Evolutionary conservation across 2,797 vertebrate genomes (phyloP).

Genomic region (Channallabes apus): DNA sequence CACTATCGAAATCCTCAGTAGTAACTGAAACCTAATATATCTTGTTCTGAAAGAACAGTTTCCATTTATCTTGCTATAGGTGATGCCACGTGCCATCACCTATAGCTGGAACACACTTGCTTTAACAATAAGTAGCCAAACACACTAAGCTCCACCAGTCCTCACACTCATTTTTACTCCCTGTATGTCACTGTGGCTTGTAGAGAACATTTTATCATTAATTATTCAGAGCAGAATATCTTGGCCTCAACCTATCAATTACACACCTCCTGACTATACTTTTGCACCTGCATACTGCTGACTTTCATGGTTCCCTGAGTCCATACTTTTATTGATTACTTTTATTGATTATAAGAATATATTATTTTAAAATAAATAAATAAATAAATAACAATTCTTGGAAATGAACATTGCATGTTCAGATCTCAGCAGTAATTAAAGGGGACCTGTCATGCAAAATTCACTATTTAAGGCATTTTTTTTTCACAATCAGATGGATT

Average conservation of each 20-base stretch:
- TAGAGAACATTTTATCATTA: constrained; percentile 3
- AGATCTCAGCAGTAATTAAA: background rate
- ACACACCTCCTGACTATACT: background rate
- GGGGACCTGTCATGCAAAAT: too few species aligned
- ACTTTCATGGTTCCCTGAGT: too few species aligned
- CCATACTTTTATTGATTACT: too few species aligned
- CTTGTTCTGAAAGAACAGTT: background rate
- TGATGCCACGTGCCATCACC: too few species aligned
- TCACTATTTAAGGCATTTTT: too few species aligned
- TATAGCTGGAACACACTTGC: background rate
- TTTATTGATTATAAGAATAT: background rate
- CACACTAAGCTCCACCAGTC: background rate
- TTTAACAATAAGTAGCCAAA: constrained; percentile 2
- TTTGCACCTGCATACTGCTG: background rate
- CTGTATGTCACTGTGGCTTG: background rate
- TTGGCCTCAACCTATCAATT: background rate
- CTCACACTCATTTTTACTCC: background rate
- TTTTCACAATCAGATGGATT: too few species aligned
- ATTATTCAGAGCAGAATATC: constrained; percentile 23
- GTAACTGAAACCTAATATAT: constrained; percentile 8
- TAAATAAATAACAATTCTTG: too few species aligned
- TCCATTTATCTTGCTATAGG: constrained; percentile 17
- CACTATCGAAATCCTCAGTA: background rate
- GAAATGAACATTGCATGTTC: background rate
- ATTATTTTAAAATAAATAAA: background rate